Conservation (phyloP, 2,888 invertebrate genomes). For the Ichneumon xanthorius region DNA sequence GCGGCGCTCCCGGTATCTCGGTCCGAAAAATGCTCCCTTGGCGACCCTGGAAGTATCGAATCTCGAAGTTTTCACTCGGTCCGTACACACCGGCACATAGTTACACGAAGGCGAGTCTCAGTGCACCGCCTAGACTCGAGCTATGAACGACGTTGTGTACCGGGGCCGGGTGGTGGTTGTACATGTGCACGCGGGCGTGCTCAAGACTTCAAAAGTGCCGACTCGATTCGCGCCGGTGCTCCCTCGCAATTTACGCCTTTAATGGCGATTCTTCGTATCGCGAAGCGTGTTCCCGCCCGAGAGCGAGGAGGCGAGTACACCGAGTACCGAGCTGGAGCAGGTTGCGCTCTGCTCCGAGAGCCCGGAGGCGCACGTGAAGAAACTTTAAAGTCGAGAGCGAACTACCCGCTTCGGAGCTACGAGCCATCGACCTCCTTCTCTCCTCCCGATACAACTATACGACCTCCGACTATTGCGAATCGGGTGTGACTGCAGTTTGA, state of each 20-base stretch:
- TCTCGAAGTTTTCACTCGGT: slow-evolving; percentile 58
- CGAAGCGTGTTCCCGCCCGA: slow-evolving; percentile 27
- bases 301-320: slow-evolving; percentile 2
- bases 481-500: slow-evolving; percentile 35
- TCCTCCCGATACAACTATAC: slow-evolving; percentile 22
- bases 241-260: slow-evolving; percentile 66
- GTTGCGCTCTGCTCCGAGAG: slow-evolving; percentile 26
- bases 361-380: slow-evolving; percentile 60
- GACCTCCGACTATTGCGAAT: slow-evolving; percentile 44
- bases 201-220: slow-evolving; percentile 62
- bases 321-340: slow-evolving; percentile 12
- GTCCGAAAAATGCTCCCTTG: slow-evolving; percentile 30
- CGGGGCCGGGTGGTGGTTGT: not conserved
- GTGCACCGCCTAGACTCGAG: not conserved
- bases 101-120: not conserved
- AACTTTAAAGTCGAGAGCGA: slow-evolving; percentile 61
- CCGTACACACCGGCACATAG: slow-evolving; percentile 3
- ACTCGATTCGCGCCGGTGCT: slow-evolving; percentile 60
- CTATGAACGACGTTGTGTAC: not conserved
- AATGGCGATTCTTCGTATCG: slow-evolving; percentile 65
- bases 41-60: slow-evolving; percentile 55
- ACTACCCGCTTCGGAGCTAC: slow-evolving; percentile 32
- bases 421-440: slow-evolving; percentile 51
- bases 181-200: slow-evolving; percentile 42
- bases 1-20: slow-evolving; percentile 13